phyloP scores from a whole-genome alignment of 2,888 invertebrate species.

The Hirudinaria manillensis region DNA sequence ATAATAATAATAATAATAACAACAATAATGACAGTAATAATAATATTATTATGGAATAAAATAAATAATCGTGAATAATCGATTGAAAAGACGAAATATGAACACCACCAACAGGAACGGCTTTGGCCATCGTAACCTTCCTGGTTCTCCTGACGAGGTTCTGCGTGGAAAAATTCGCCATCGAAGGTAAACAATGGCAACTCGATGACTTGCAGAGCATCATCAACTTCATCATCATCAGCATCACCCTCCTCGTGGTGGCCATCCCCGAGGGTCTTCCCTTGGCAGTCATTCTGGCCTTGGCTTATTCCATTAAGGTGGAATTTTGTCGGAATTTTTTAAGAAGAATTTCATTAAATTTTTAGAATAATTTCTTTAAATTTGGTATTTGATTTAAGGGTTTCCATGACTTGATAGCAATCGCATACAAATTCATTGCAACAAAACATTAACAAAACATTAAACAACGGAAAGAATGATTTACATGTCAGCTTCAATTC shows the following conservation, averaged over 20 bases:
- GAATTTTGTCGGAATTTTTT: conserved; percentile 29
- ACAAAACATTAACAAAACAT: not conserved
- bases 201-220: conserved; percentile 70
- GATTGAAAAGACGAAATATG: too few relatives aligned
- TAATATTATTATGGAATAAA: too few relatives aligned
- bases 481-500: too few relatives aligned
- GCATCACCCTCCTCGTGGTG: conserved; percentile 97
- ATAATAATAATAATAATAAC: too few relatives aligned
- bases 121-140: conserved; percentile 92
- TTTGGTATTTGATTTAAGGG: not conserved
- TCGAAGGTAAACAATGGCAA: conserved; percentile 62
- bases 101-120: conserved; percentile 62
- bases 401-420: not conserved
- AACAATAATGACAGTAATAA: too few relatives aligned
- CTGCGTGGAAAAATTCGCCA: conserved; percentile 80
- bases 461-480: too few relatives aligned
- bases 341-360: not conserved
- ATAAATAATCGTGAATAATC: too few relatives aligned
- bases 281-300: conserved; percentile 91
- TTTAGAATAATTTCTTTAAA: not conserved
- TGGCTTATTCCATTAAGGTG: conserved; percentile 99
- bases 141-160: conserved; percentile 90
- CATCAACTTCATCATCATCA: conserved; percentile 96
- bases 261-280: conserved; percentile 99
- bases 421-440: not conserved